phyloP scores from a whole-genome alignment of 2,797 vertebrate genomes.

The Salarias fasciatus region DNA sequence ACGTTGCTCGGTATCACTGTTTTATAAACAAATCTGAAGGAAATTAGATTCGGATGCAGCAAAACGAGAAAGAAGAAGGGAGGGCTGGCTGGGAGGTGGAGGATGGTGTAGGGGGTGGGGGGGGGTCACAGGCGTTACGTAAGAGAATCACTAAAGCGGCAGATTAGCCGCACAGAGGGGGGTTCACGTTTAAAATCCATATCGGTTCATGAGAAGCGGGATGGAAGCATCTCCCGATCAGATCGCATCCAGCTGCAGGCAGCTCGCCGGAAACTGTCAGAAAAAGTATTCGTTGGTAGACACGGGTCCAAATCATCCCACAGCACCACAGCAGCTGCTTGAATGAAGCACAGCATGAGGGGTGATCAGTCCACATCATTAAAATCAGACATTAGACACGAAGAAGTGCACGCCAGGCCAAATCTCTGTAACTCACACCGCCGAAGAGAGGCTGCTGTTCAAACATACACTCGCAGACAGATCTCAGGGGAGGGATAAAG shows the following conservation, averaged over 20 bases:
- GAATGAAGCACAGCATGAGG: constrained; percentile 1
- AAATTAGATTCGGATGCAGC: constrained; percentile 29
- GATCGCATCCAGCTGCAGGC: neutral
- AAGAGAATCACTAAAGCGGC: constrained; percentile 30
- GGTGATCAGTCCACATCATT: constrained; percentile 28
- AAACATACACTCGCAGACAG: constrained; percentile 17
- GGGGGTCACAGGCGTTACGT: constrained; percentile 38
- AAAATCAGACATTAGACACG: constrained; percentile 21
- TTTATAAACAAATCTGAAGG: constrained; percentile 34
- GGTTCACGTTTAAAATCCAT: constrained; percentile 41
- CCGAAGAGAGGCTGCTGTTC: constrained; percentile 4
- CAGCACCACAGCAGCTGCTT: constrained; percentile 3
- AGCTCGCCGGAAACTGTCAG: neutral
- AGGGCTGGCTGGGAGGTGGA: neutral
- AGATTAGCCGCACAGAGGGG: constrained; percentile 36
- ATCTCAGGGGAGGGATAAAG: constrained; percentile 3
- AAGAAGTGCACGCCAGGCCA: constrained; percentile 11
- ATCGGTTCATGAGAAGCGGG: constrained; percentile 37
- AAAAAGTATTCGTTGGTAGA: neutral
- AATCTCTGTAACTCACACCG: constrained; percentile 25
- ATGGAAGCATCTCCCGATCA: constrained; percentile 12
- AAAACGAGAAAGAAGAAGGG: constrained; percentile 3
- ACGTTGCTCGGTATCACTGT: constrained; percentile 52
- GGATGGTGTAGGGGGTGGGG: neutral
- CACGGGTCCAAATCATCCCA: too few species aligned